Base-by-base conservation (phyloP, 2,888 invertebrate genomes). In the Flabesymbios commensalis region DNA sequence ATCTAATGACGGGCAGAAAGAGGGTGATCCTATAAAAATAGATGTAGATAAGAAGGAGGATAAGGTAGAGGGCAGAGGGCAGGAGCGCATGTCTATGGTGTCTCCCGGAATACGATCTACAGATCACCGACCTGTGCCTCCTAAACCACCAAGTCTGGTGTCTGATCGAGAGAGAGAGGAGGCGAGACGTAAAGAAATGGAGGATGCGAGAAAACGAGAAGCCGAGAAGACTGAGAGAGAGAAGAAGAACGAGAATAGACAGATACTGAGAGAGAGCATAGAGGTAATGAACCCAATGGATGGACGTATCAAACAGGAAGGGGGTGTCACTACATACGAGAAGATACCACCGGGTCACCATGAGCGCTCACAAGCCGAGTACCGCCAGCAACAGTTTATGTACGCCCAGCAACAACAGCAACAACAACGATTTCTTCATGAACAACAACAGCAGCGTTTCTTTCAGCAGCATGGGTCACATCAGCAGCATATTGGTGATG, bases 261-360 rank as follows among this genome's bases (percentile, higher is more conserved):
- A 79, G 65, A 82, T 80, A 48, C 63, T 82, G 36, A 81, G 81
- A 63, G 82, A 82, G 68, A 82, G 79, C 64, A 78, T 81, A 56
- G 81, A 81, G 61, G 67, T 82, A 41, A 83, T 83, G 69, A 70
- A 75, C 54, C 80, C 82, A 68, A 81, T 82, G 81, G 79, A 79
- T 49, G n/a, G 17, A 7, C n/a, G 43, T 29, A 24, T 42, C 32
- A 31, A 7, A 19, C 7, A 14, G 14, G 45, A n/a, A 14, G 39
- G 39, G 39, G 14, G 14, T 14, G 14, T 14, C 10, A 10, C 39
- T 36, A 22, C 14, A 19, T 45, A 14, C 19, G 7, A 19, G 10
- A 19, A 19, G 14, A 14, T 7, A 22, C 7, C 14, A 7, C 14
- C 22, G 45, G 19, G 7, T 45, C 14, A 19, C 45, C 45, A 19